A percentile compares a stretch with the other conserved stretches of the same genome.
Evolutionary conservation across 1,140 invertebrate species (phyloP).

Genomic region (Rhopalosiphum maidis): DNA sequence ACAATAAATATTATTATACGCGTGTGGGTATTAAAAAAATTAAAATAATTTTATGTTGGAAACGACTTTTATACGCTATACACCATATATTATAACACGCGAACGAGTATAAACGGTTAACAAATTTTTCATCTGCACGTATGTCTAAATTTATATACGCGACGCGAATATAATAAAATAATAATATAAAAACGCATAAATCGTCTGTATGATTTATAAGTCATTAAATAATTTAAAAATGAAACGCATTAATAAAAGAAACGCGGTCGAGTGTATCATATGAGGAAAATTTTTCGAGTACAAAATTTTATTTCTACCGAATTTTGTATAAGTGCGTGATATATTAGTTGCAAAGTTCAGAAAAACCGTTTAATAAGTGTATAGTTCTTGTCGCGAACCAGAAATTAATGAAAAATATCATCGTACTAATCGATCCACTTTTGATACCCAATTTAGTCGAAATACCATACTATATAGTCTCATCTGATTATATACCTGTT

Average conservation of each 20-base stretch:
- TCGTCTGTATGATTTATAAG: background rate
- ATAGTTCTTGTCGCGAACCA: background rate
- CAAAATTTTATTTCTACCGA: background rate
- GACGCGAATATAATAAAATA: constrained; percentile 11
- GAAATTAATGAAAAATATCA: background rate
- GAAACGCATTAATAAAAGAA: background rate
- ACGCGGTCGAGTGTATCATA: background rate
- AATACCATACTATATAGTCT: background rate
- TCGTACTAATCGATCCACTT: background rate
- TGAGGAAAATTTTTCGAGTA: background rate
- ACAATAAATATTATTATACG: background rate
- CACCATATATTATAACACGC: background rate
- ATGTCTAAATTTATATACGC: background rate
- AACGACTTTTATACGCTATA: constrained; percentile 12
- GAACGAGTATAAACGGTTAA: background rate
- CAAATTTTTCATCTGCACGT: background rate
- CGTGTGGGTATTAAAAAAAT: background rate
- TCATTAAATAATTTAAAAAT: constrained; percentile 3
- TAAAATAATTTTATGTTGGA: constrained; percentile 30
- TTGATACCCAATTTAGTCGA: background rate
- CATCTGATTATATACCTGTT: background rate
- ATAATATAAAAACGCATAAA: constrained; percentile 16
- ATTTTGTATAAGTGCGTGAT: background rate
- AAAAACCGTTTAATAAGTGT: background rate
- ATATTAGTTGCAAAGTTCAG: background rate